Evolutionary conservation across 2,888 invertebrate species (phyloP).

Genomic region (Lasioglossum zephyrum): DNA sequence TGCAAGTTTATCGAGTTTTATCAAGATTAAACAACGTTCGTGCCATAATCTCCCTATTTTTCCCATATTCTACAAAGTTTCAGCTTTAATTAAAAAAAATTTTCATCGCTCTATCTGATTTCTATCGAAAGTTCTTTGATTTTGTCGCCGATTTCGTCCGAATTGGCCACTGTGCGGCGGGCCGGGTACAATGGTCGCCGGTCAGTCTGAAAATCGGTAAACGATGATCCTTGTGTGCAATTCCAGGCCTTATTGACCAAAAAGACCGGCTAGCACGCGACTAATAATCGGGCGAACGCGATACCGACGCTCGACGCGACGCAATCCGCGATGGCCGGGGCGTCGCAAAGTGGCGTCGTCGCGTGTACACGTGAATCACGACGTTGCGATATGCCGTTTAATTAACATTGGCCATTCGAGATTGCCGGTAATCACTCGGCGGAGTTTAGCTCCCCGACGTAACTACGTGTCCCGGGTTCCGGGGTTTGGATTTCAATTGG

Average conservation of each 20-base stretch:
- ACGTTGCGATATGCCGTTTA: conserved; percentile 27
- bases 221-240: background rate
- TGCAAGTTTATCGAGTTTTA: too few relatives aligned
- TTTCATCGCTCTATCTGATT: too few relatives aligned
- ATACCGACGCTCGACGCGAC: conserved; percentile 2
- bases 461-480: conserved; percentile 2
- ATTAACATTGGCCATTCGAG: conserved; percentile 22
- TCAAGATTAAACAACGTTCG: too few relatives aligned
- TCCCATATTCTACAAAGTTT: too few relatives aligned
- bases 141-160: too few relatives aligned
- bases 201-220: background rate
- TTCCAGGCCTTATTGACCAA: conserved; percentile 2
- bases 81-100: too few relatives aligned
- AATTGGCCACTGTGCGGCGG: too few relatives aligned
- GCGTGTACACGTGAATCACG: conserved; percentile 17
- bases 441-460: conserved; percentile 9
- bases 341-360: conserved; percentile 5
- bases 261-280: conserved; percentile 4
- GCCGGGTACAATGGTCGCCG: too few relatives aligned
- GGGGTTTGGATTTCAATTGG: conserved; percentile 30
- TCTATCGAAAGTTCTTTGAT: too few relatives aligned
- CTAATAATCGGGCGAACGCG: conserved; percentile 16
- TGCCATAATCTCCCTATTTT: too few relatives aligned
- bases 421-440: conserved; percentile 19
- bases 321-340: too few relatives aligned